These are phyloP conservation scores for Bos javanicus DNA, from an alignment of 2,113 vertebrate genomes.

Conservation along the genomic window DNA sequence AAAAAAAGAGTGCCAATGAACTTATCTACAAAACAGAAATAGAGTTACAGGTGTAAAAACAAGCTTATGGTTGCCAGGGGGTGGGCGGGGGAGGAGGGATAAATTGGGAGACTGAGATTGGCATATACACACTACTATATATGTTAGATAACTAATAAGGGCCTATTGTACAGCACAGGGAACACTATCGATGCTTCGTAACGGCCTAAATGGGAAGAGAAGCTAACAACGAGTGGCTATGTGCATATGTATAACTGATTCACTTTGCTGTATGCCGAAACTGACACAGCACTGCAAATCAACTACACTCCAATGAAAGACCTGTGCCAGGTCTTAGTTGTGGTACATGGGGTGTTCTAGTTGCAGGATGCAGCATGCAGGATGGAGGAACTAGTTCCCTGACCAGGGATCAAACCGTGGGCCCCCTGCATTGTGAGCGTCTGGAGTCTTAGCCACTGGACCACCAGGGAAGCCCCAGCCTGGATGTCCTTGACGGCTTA, in stretches of 20 bases:
- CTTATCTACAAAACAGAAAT: neutral
- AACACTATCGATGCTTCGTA: neutral
- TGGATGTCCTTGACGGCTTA: rapidly evolving
- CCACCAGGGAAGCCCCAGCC: neutral
- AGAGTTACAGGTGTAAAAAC: neutral
- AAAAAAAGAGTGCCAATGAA: neutral
- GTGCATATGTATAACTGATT: neutral
- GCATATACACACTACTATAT: neutral
- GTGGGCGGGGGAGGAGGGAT: neutral
- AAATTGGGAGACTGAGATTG: neutral
- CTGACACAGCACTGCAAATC: neutral
- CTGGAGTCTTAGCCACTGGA: neutral
- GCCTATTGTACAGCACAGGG: neutral
- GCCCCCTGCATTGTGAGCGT: neutral
- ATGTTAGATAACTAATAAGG: neutral
- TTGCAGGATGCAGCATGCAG: neutral
- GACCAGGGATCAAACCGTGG: neutral
- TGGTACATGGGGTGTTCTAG: neutral
- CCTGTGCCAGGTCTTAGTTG: neutral
- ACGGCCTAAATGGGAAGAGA: neutral
- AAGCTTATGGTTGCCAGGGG: neutral
- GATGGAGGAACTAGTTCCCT: neutral
- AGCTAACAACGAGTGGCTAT: neutral
- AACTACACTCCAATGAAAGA: neutral
- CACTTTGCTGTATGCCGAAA: neutral